Percentiles rank a stretch among this genome's conserved stretches.
These are phyloP conservation scores for Porites rus DNA, from an alignment of 92 coral and sea anemone genomes.

Conservation along the genomic window DNA sequence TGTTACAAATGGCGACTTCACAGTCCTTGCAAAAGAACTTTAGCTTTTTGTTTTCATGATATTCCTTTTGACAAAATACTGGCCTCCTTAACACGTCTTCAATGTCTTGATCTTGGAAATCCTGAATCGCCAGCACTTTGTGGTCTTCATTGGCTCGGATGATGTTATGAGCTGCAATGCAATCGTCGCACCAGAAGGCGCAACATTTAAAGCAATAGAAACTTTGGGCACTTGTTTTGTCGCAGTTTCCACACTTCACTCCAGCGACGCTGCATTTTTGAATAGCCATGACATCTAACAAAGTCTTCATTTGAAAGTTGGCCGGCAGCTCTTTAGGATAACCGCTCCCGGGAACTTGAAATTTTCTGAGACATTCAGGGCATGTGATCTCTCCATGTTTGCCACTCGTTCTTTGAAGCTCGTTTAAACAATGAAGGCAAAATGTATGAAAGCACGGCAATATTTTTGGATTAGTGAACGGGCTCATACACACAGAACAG, in stretches of 20 bases:
- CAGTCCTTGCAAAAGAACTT: conserved; percentile 6
- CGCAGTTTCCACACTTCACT: no score
- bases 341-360: not conserved
- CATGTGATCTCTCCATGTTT: not conserved
- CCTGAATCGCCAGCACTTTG: not conserved
- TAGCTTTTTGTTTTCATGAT: not conserved
- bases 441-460: not conserved
- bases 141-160: no score
- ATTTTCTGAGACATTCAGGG: not conserved
- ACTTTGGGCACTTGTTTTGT: no score
- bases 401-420: not conserved
- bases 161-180: no score
- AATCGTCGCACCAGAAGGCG: no score
- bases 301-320: conserved; percentile 48
- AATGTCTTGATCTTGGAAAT: conserved; percentile 14
- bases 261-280: no score
- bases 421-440: not conserved
- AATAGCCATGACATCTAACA: not conserved
- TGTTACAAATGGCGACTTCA: not conserved
- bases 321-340: conserved; percentile 29
- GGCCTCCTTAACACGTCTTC: conserved; percentile 5
- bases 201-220: no score
- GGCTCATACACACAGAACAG: conserved; percentile 5
- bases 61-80: not conserved
- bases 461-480: not conserved